Base-by-base conservation (phyloP, 2,113 vertebrate species). In the Sphaerodactylus townsendi region DNA sequence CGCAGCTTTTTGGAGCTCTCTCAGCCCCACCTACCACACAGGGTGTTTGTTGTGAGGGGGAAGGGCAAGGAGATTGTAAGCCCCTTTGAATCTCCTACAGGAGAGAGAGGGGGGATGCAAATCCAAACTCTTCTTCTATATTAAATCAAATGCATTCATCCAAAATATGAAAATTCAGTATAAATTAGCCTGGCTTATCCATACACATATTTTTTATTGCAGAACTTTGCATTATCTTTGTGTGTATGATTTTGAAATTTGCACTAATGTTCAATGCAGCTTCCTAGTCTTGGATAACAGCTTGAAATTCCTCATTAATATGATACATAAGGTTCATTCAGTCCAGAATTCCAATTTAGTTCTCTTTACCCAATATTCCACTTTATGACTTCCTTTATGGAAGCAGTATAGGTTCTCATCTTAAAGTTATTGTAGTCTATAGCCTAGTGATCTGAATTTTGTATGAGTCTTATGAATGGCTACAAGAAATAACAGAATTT, bases 371-470 rank as follows among this genome's bases (percentile, higher is more conserved):
- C 90, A 70, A 70, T 77, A 88, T 90, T 83, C 86, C 81, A 79
- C 72, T 90, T 91, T 65, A 80, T 87, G 87, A 65, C 0, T 33
- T 68, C 70, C 90, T 79, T 91, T 72, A 82, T 62, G 53, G 39
- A 82, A 35, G 14, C 44, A 92, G 90, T 92, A 93, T 92, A 90
- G 85, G 92, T 90, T 87, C 88, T 92, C 92, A 91, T 93, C 90
- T 86, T 90, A 93, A 93, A 89, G 88, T 89, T 94, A 90, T 87
- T 94, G 81, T 93, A 93, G 93, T 90, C 92, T 93, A 92, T 91
- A 94, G 88, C 90, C 83, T 83, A 90, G 90, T 93, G 92, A 91
- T 90, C 91, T 93, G 92, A 91, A 91, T 87, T 91, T 92, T 92
- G 88, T 80, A 92, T 89, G 86, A 85, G 84, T 81, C 86, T 87